Conservation (phyloP, 2,888 invertebrate species). For the Stictocephala bisonia region DNA sequence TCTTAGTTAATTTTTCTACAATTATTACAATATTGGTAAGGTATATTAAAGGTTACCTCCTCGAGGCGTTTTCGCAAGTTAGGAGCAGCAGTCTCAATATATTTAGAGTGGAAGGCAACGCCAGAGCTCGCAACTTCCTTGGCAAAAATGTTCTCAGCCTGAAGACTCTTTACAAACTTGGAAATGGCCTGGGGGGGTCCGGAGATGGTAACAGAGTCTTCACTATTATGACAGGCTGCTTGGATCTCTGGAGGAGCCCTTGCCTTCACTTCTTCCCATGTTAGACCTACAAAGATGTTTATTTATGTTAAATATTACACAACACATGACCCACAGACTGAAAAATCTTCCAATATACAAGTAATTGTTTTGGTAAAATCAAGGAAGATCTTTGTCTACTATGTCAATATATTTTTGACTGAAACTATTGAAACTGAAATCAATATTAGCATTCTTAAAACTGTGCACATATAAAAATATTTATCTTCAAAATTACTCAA, state of each 20-base stretch:
- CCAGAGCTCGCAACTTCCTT: conserved; percentile 88
- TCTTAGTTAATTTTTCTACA: too few species aligned
- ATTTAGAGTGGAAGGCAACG: conserved; percentile 94
- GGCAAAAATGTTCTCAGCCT: conserved; percentile 83
- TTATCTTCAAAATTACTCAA: too few species aligned
- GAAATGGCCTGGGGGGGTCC: conserved; percentile 80
- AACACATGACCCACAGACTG: too few species aligned
- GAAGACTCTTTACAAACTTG: conserved; percentile 76
- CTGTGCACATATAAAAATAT: too few species aligned
- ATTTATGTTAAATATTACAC: conserved; percentile 9
- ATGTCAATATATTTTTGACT: too few species aligned
- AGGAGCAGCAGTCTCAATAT: conserved; percentile 87
- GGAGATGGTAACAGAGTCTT: conserved; percentile 94
- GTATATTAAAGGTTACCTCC: too few species aligned
- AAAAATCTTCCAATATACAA: too few species aligned
- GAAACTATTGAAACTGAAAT: too few species aligned
- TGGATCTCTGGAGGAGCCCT: conserved; percentile 82
- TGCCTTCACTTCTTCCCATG: conserved; percentile 83
- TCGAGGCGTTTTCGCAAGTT: conserved; percentile 81
- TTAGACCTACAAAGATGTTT: conserved; percentile 68
- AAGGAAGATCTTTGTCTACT: too few species aligned
- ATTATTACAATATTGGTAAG: too few species aligned
- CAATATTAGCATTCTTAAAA: too few species aligned
- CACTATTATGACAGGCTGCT: conserved; percentile 95
- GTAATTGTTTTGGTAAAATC: too few species aligned